Evolutionary conservation across 2,888 invertebrate species (phyloP), one percentile per base, ranked within the genome.

Genomic region (Cataglyphis altisquamis): DNA sequence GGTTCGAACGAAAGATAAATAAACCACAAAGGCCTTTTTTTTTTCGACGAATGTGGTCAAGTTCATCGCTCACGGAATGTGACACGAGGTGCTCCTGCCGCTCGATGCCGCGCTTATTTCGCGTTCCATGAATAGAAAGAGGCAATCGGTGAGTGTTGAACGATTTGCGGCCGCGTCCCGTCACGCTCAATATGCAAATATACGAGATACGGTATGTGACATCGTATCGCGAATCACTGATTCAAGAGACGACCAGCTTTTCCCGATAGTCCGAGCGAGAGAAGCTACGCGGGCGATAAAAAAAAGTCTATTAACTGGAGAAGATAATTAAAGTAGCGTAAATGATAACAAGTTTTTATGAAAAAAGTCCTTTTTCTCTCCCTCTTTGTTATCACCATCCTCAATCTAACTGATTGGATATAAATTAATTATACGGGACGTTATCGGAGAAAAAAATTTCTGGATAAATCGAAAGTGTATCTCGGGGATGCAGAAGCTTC

Each of bases 111-210:
- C 32, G 77, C 29, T 77, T 57, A 60, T 77, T 64, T 83, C 55
- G 66, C 84, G 82, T 77, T 86, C 72, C 67, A 72, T 80, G 83
- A 84, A 87, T 86, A 84, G 73, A 82, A 45, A 84, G 75, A 83
- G 72, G 80, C 82, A 86, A 87, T 83, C 86, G 85, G 52, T 75
- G 66, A 67, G 36, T 32, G 84, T 74, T 72, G 73, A 55, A 72
- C 77, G 83, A 86, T 83, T 83, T 73, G 86, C 63, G 85, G 75
- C 67, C 45, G 63, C 66, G 52, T 41, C 63, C 41, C 12, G 72
- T 41, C 84, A 75, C 78, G 73, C 55, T 63, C 85, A 60, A 80
- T 84, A 85, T 81, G 80, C 74, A 75, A 84, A 81, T 85, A 81
- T 85, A 60, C 81, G 55, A 84, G 84, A 63, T 48, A 70, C 62